Evolutionary conservation across 2,113 vertebrate genomes (phyloP).

Genomic region (Psammodynastes pulverulentus): DNA sequence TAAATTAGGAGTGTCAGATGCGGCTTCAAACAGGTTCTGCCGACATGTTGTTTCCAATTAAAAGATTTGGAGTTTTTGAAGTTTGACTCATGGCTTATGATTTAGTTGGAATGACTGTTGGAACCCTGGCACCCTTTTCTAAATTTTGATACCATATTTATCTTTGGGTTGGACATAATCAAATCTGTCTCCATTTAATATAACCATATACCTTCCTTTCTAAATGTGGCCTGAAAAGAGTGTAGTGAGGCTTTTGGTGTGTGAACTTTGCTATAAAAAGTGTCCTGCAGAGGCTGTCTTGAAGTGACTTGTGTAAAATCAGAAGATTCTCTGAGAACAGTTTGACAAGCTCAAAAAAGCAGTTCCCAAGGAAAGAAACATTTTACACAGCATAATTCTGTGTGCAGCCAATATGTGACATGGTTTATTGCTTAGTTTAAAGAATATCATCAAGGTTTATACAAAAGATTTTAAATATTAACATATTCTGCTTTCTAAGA

Average conservation of each 20-base stretch:
- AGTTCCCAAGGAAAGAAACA: slow-evolving; percentile 37
- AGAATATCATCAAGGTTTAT: slow-evolving; percentile 42
- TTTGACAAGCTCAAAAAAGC: slow-evolving; percentile 40
- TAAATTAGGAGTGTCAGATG: no score
- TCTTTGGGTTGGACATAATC: slow-evolving; percentile 34
- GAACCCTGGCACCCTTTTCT: no score
- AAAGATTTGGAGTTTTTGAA: no score
- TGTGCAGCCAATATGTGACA: slow-evolving; percentile 35
- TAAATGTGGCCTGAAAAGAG: slow-evolving; percentile 28
- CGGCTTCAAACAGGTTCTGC: no score
- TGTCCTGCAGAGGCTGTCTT: slow-evolving; percentile 43
- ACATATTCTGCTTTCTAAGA: neutral
- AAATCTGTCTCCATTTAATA: slow-evolving; percentile 28
- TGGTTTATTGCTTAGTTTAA: slow-evolving; percentile 37
- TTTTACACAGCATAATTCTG: slow-evolving; percentile 46
- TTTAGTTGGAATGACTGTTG: no score
- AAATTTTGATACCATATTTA: slow-evolving; percentile 40
- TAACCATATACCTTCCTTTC: slow-evolving; percentile 5
- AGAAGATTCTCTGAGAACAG: slow-evolving; percentile 49
- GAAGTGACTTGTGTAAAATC: slow-evolving; percentile 40
- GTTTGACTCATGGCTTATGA: no score
- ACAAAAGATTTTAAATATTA: slow-evolving; percentile 7
- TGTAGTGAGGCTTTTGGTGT: slow-evolving; percentile 28
- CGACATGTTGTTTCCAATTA: no score
- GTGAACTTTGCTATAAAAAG: slow-evolving; percentile 45